Conservation (phyloP, 2,797 vertebrate genomes). For the Nannoperca obscura region DNA sequence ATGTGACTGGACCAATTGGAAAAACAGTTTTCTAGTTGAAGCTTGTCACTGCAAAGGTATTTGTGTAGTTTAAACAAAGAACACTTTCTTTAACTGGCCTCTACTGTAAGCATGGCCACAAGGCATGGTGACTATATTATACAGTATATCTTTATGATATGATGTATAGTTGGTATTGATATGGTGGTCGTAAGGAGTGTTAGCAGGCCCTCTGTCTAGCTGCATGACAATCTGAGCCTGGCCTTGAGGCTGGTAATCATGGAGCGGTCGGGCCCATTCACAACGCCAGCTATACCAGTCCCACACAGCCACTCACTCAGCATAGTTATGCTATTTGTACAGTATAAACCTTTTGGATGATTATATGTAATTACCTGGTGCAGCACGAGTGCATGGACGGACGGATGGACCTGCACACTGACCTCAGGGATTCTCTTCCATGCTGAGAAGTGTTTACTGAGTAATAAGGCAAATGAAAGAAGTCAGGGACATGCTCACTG, state of each 20-base stretch:
- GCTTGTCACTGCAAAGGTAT: background rate
- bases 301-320: conserved; percentile 61
- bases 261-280: conserved; percentile 48
- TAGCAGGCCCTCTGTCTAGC: conserved; percentile 11
- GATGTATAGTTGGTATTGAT: conserved; percentile 8
- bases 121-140: conserved; percentile 11
- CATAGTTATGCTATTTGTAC: conserved; percentile 76
- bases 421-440: conserved; percentile 70
- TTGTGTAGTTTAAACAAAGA: background rate
- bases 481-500: conserved; percentile 61
- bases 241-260: conserved; percentile 58
- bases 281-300: conserved; percentile 45
- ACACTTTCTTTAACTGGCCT: conserved; percentile 2
- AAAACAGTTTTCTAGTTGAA: conserved; percentile 8
- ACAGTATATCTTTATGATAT: conserved; percentile 19
- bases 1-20: conserved; percentile 19
- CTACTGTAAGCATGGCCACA: background rate
- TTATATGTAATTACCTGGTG: conserved; percentile 80
- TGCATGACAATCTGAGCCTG: conserved; percentile 51
- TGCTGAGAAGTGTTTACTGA: conserved; percentile 71
- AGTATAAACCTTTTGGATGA: conserved; percentile 81
- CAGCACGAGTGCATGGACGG: conserved; percentile 43
- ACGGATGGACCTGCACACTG: conserved; percentile 40
- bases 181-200: conserved; percentile 22
- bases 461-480: conserved; percentile 71